These are phyloP conservation scores for Junco hyemalis DNA, from an alignment of 2,113 vertebrate genomes.

Conservation along the genomic window DNA sequence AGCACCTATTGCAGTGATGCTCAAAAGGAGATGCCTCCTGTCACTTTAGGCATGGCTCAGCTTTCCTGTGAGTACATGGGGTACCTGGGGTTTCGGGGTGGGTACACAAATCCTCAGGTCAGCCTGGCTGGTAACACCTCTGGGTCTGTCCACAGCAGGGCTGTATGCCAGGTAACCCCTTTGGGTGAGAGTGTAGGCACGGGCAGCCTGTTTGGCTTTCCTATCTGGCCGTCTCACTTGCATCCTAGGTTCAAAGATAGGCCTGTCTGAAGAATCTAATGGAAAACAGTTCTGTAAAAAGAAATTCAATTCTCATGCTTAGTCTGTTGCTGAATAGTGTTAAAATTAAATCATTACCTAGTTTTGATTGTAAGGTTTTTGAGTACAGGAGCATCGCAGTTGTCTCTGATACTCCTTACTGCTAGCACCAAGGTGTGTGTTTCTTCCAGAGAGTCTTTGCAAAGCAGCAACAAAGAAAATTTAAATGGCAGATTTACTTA, in stretches of 20 bases:
- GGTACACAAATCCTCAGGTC: neutral
- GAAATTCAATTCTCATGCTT: neutral
- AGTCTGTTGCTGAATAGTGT: neutral
- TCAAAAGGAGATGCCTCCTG: neutral
- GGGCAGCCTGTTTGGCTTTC: accelerated
- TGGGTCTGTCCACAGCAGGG: neutral
- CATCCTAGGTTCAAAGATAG: neutral
- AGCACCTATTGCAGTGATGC: neutral
- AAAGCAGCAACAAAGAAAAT: neutral
- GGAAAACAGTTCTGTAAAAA: neutral
- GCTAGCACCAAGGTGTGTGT: neutral
- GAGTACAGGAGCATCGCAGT: neutral
- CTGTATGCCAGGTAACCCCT: neutral
- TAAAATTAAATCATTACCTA: neutral
- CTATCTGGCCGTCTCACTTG: neutral
- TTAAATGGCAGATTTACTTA: neutral
- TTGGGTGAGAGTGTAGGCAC: accelerated
- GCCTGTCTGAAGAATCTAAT: neutral
- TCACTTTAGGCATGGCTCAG: neutral
- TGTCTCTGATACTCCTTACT: neutral
- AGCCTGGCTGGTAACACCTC: accelerated
- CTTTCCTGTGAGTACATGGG: accelerated
- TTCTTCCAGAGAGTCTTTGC: neutral
- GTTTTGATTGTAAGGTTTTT: neutral
- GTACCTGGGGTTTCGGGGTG: neutral